phyloP scores from a whole-genome alignment of 2,113 vertebrate species.

The Ctenomys sociabilis region DNA sequence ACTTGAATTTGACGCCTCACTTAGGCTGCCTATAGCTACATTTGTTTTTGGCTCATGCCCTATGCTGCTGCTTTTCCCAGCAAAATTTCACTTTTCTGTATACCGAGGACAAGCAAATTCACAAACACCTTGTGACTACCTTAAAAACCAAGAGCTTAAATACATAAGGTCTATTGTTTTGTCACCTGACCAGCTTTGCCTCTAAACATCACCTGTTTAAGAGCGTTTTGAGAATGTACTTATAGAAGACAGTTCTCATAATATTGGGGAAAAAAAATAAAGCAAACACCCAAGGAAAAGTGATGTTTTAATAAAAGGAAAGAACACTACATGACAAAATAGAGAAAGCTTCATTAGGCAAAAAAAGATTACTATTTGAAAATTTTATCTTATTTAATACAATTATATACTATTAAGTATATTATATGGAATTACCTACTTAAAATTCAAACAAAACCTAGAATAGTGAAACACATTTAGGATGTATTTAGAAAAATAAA shows the following conservation, averaged over 20 bases:
- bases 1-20: constrained; percentile 44
- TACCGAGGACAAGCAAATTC: not conserved
- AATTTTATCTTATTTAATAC: constrained; percentile 28
- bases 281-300: not conserved
- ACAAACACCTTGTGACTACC: not conserved
- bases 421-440: constrained; percentile 20
- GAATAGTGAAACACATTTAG: constrained; percentile 9
- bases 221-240: not conserved
- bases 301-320: not conserved
- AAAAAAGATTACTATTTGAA: constrained; percentile 32
- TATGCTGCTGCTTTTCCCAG: constrained; percentile 23
- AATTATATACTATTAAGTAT: not conserved
- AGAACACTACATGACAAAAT: not conserved
- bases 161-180: not conserved
- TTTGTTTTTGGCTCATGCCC: constrained; percentile 43
- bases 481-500: constrained; percentile 42
- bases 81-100: constrained; percentile 48
- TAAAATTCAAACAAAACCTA: constrained; percentile 49
- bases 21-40: not conserved
- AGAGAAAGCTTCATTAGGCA: not conserved
- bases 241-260: not conserved
- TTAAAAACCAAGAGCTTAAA: constrained; percentile 54
- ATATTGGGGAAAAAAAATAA: not conserved
- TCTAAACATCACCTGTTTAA: not conserved
- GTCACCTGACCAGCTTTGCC: not conserved